phyloP scores from a whole-genome alignment of 2,888 invertebrate species.

The Drosophila birchii region DNA sequence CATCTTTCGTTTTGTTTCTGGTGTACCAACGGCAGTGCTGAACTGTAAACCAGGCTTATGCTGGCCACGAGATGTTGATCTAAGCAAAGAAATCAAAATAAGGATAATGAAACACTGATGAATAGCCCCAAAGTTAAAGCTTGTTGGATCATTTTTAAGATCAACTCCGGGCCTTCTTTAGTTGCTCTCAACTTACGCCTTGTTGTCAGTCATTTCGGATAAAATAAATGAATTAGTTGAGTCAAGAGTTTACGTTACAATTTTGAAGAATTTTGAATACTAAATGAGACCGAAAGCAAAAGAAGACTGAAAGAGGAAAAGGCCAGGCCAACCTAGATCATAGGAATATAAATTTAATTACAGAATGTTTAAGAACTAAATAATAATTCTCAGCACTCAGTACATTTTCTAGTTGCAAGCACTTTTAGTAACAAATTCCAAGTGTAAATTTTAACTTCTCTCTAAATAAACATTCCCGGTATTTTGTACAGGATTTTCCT shows the following conservation, averaged over 20 bases:
- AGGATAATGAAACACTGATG: not conserved
- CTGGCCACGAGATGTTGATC: slow-evolving; percentile 3
- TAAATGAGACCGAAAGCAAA: not conserved
- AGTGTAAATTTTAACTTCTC: not conserved
- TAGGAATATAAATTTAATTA: not conserved
- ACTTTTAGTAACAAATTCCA: not conserved
- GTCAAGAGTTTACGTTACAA: slow-evolving; percentile 21
- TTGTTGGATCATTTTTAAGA: too few species aligned
- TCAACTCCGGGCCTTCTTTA: not conserved
- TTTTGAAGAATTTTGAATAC: slow-evolving; percentile 25
- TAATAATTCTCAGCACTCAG: not conserved
- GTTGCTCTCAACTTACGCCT: slow-evolving; percentile 22
- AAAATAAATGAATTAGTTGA: not conserved
- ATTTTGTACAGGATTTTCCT: not conserved
- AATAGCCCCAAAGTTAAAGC: not conserved
- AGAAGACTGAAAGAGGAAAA: not conserved
- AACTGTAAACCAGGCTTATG: slow-evolving; percentile 45
- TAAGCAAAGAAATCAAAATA: not conserved
- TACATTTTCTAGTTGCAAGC: not conserved
- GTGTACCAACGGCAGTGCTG: slow-evolving; percentile 54
- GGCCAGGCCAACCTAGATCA: not conserved
- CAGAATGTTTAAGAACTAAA: too few species aligned
- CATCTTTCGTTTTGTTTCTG: slow-evolving; percentile 60
- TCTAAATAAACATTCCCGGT: not conserved
- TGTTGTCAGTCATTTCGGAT: slow-evolving; percentile 12